Evolutionary conservation across 2,113 vertebrate species (phyloP), one percentile per base, ranked within the genome.

Genomic region (Andinoacara biseriatus): DNA sequence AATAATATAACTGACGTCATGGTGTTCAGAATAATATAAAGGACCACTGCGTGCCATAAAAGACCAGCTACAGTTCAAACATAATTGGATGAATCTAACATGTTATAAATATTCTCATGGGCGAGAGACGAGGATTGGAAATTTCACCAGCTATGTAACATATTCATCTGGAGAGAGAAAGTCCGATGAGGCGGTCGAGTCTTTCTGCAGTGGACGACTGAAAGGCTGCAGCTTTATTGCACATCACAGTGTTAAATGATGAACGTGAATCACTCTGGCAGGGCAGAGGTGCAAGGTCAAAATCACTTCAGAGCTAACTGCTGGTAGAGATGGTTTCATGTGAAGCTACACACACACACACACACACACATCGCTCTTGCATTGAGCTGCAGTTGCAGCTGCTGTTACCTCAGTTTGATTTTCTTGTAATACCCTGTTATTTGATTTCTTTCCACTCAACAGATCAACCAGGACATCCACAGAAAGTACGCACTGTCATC

Each of bases 401-500:
- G 90, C 62, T 60, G 87, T 31, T 77, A 10, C 75, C 80, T 24
- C 18, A 87, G 89, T 79, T 92, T 83, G 56, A 85, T 85, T 93
- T 94, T 92, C 91, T 78, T 89, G 92, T 92, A 93, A 94, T 85
- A 33, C 33, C 33, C 33, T 33, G 87, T 94, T 86, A 89, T 93
- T 91, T 92, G 90, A 94, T 95, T 92, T 93, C 94, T 92, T 88
- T 83, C 74, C 90, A 80, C 88, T 94, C 85, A 92, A 94, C 90
- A 99, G 98, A 94, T 98, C 92, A 97, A 99, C 94, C 96, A 97
- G 89, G 96, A 97, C 87, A 94, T 96, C 84, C 95, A 95, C 93
- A 93, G 96, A 90, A 97, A 96, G 86, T 97, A 98, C 89, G 97
- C 96, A 74, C 96, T 99, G 91, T 97, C 97, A 80, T 95, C 94